Evolutionary conservation across 2,888 invertebrate species (phyloP), one percentile per base, ranked within the genome.

Genomic region (Labia minor): DNA sequence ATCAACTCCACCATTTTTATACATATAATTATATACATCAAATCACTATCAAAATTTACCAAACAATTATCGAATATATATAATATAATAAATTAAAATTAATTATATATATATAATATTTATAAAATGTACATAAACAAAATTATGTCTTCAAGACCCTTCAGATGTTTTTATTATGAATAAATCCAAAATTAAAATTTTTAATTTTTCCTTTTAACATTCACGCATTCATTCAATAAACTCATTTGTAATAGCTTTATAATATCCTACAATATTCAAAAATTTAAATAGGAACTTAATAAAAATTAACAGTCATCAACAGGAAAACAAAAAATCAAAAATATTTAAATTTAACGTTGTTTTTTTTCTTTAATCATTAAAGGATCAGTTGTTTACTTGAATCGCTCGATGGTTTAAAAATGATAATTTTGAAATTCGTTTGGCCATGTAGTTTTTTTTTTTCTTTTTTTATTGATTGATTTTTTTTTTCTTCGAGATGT

Each of bases 1-100:
- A 49, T 49, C 49, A 49, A 49, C 49, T 49, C 49, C 49, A 49
- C 49, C 49, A 49, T 49, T 49, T 49, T 49, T 49, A 49, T 49
- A 49, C 49, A 49, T 49, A 49, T 49, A 49, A 49, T 49, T 49
- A 49, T 49, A 49, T 49, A 49, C 49, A 49, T 49, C 49, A 49
- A 49, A 49, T 49, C 49, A 49, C 49, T 49, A 49, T 49, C 49
- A 49, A 49, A 49, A 49, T 49, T 33, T 49, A 49, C 49, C 49
- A 49, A 49, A 49, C 49, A 49, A 49, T 49, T 49, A 49, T 49
- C 16, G 49, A 49, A 49, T 49, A 49, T 49, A 49, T 49, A 49
- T 49, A 49, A 49, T 49, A 49, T 49, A 49, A 49, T 49, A 49
- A 49, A 49, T 49, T 49, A 49, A 49, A 49, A 49, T 49, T 49